Base-by-base conservation (phyloP, 2,797 vertebrate genomes). In the Poeciliopsis gracilis region DNA sequence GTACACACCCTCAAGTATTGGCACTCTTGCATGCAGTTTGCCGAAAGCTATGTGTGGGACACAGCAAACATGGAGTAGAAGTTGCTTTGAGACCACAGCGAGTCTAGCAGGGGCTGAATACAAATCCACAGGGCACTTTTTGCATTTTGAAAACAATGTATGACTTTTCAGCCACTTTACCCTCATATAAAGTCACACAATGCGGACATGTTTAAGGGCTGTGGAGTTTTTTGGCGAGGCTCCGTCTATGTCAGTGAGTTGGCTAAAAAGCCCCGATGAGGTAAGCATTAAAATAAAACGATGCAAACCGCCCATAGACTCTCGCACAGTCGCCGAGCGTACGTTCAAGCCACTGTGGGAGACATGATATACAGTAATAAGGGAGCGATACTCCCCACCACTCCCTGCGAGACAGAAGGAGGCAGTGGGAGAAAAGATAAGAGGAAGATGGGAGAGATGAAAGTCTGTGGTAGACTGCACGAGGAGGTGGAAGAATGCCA, bases 321-420 rank as follows among this genome's bases (percentile, higher is more conserved):
- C 18, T 4, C 61, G 53, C 30, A 55, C 59, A 30, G 51, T 76
- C 38, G 75, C 63, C 11, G 2, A 11, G 23, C 70, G 72, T 53
- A 1, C 73, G 41, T n/a, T 45, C 6, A 33, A 79, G 77, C 83
- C 78, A 57, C 81, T 15, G 74, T 28, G 16, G 51, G 78, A 81
- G 78, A 82, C 84, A 71, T 87, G 80, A 87, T 90, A 53, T 77
- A 76, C 79, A 84, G 78, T 74, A 86, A 77, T 75, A 49, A 57
- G n/a, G 74, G 49, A 80, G 75, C 28, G 57, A 76, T 76, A 43
- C 3, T 30, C 77, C 85, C 43, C 4, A 36, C 78, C 84, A 85
- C 79, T 73, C 71, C 49, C 38, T 41, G 43, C 43, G 49, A 80
- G 75, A 81, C 73, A 81, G 75, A 61, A 3, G 30, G 79, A 79